Base-by-base conservation (phyloP, 2,888 invertebrate species). In the Polydesmus complanatus region DNA sequence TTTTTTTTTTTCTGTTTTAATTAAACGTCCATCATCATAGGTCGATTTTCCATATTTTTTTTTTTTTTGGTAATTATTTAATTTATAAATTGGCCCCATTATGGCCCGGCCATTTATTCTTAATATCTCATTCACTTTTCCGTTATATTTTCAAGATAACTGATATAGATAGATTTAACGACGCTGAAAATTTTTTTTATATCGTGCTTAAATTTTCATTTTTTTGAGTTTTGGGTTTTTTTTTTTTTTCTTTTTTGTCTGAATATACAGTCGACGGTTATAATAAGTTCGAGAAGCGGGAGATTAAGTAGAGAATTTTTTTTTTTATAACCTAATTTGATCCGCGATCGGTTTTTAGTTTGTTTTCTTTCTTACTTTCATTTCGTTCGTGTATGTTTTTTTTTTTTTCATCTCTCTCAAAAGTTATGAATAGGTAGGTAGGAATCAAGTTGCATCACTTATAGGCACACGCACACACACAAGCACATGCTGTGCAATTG, bases 391-490 rank as follows among this genome's bases (percentile, higher is more conserved):
- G 37, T 37, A 8, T 37, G 5, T 37, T 37, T 37, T 37, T 37
- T 37, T 5, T 37, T 37, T 37, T 37, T 5, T 5, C 14, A 14
- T 37, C 8, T 37, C 5, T 37, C 5, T 37, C 5, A 8, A 8
- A 8, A 37, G 37, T 37, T 37, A 37, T 37, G 37, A 37, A 37
- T 37, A 37, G 37, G 37, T 37, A 56, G 37, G 52, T 58, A 52
- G 52, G 58, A 58, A 58, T 58, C 52, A 37, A 51, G 37, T 58
- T 58, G 58, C 58, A 58, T 58, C 52, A 52, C 58, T 58, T 50
- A 27, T 52, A 58, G 52, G 58, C 58, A 58, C 58, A 58, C 54
- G 26, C 23, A 54, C 54, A 54, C 51, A 51, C 51, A 51, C 51
- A 51, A 21, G n/a, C 51, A 51, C 51, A 51, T 51, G 51, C 51